Evolutionary conservation across 2,797 vertebrate genomes (phyloP).

Genomic region (Hyperoplus immaculatus): DNA sequence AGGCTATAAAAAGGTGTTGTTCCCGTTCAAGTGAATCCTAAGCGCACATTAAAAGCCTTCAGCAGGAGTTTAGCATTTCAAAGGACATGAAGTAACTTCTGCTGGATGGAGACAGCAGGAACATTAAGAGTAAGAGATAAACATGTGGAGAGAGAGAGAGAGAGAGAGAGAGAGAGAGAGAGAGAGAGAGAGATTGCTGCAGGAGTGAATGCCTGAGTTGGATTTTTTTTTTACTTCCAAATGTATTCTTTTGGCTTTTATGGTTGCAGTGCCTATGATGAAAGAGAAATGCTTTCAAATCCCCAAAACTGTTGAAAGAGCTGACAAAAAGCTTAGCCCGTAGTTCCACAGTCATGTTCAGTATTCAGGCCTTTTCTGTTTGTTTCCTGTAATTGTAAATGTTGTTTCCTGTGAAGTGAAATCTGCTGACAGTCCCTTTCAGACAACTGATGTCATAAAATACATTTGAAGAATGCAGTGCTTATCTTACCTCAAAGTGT

Average conservation of each 20-base stretch:
- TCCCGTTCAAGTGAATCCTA: slow-evolving; percentile 60
- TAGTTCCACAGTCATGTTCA: neutral
- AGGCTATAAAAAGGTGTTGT: slow-evolving; percentile 27
- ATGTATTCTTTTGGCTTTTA: slow-evolving; percentile 19
- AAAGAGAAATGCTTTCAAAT: slow-evolving; percentile 2
- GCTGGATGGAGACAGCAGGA: slow-evolving; percentile 41
- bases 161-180: neutral
- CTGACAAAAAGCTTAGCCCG: neutral
- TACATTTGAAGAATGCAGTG: neutral
- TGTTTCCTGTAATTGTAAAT: no score
- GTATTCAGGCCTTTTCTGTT: neutral
- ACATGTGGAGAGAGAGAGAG: neutral
- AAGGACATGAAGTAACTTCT: slow-evolving; percentile 56
- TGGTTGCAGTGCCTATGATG: slow-evolving; percentile 17
- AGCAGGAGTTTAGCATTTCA: slow-evolving; percentile 62
- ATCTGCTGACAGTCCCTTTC: neutral
- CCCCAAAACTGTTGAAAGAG: slow-evolving; percentile 2
- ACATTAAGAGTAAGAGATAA: slow-evolving; percentile 41
- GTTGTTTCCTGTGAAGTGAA: neutral
- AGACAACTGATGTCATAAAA: neutral
- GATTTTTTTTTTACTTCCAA: neutral
- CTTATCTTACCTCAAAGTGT: neutral
- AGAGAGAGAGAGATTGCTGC: neutral
- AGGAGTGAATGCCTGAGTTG: slow-evolving; percentile 29
- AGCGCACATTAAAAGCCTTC: slow-evolving; percentile 58